phyloP scores from a whole-genome alignment of 2,888 invertebrate genomes.

The Zonitis immaculata region DNA sequence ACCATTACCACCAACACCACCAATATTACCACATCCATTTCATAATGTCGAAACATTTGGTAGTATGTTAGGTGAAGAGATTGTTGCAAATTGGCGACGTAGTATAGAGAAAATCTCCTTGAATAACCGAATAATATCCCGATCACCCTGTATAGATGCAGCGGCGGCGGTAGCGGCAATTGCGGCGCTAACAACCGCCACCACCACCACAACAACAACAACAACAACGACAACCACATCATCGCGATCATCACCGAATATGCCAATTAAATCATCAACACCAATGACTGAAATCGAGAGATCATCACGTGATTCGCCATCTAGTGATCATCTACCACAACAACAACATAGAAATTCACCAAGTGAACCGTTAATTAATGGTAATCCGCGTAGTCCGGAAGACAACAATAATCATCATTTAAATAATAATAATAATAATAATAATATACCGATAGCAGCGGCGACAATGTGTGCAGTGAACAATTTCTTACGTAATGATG shows the following conservation, averaged over 20 bases:
- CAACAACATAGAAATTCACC: conserved; percentile 29
- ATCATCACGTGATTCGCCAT: neutral
- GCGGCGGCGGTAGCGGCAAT: conserved; percentile 27
- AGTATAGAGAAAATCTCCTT: conserved; percentile 55
- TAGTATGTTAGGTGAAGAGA: conserved; percentile 74
- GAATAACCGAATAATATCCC: conserved; percentile 33
- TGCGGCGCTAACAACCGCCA: conserved; percentile 43
- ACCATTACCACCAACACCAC: conserved; percentile 11
- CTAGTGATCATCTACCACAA: conserved; percentile 24
- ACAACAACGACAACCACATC: neutral
- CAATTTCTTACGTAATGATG: conserved; percentile 48
- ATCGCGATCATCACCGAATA: conserved; percentile 25
- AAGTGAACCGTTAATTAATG: conserved; percentile 40
- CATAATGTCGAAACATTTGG: conserved; percentile 69
- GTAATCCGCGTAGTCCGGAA: conserved; percentile 50
- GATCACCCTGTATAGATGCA: conserved; percentile 37
- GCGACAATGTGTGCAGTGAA: conserved; percentile 50
- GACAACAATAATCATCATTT: conserved; percentile 52
- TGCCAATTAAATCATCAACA: conserved; percentile 26
- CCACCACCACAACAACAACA: conserved; percentile 30
- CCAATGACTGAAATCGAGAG: conserved; percentile 29
- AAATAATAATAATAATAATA: conserved; percentile 48
- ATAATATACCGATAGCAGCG: conserved; percentile 48
- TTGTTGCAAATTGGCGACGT: conserved; percentile 74
- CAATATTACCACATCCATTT: conserved; percentile 51